Evolutionary conservation across 1,140 invertebrate genomes (phyloP), one percentile per base, ranked within the genome.

Genomic region (Papilio dardanus): DNA sequence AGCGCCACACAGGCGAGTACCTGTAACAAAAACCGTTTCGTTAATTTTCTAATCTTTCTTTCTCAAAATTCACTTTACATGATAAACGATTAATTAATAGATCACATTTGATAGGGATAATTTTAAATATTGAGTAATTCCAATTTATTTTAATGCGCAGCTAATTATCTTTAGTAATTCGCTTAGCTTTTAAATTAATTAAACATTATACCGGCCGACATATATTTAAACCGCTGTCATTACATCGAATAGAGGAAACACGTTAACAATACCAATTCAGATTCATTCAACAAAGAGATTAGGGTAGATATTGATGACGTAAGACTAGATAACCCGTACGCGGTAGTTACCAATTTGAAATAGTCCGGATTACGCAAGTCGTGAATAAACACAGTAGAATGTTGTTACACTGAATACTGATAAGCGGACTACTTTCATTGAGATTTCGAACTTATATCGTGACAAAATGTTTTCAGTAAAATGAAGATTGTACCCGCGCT

Each of bases 1-100:
- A 92, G 66, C 73, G 89, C 93, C 85, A 93, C 89, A 58, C 90
- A 90, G 86, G 91, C 91, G 73, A 93, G 85, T 82, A 93, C 79
- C 92, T 93, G 81, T 54, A 87, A 88, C 77, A 82, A 88, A 77
- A 37, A 78, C 69, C 69, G 21, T 35, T 28, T 37, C 7, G 10
- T 68, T 68, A 24, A 37, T 37, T 21, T 68, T 4, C 8, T 35
- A 31, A 66, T 24, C n/a, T 2, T 21, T 37, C 10, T 35, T 24
- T 24, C 3, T 8, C 4, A 4, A 67, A 67, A 67, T n/a, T 24
- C 31, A 67, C 35, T 67, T 35, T 35, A 35, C 65, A 33, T 37
- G 21, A 37, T 68, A 28, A 37, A n/a, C 21, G 0, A 4, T 7
- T 16, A 37, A 68, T 19, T 10, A 6, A 24, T 66, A 24, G 67